Percentiles rank a stretch among this genome's conserved stretches.
Evolutionary conservation across 2,113 vertebrate genomes (phyloP).

Genomic region (Chloroceryle aenea): DNA sequence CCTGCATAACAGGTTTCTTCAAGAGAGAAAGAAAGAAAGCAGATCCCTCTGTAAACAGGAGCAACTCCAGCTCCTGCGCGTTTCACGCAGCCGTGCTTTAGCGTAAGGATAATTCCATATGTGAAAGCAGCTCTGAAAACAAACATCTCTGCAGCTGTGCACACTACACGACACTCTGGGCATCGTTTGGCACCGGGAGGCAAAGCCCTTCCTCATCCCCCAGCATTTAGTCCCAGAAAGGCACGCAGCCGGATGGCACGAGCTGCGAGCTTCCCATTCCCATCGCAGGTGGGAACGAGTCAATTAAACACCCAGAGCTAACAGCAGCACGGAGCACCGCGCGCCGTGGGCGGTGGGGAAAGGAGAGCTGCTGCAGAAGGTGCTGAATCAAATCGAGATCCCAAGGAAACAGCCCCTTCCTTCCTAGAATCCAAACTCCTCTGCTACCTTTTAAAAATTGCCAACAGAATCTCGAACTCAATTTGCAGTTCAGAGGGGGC

Average conservation of each 20-base stretch:
- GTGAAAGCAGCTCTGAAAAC: background rate
- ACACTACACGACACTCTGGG: background rate
- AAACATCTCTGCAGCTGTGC: background rate
- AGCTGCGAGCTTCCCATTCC: conserved; percentile 12
- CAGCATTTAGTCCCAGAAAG: background rate
- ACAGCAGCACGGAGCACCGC: rapidly evolving
- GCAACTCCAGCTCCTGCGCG: conserved; percentile 52
- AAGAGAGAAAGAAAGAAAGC: conserved; percentile 77
- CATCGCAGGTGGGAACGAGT: conserved; percentile 38
- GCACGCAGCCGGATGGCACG: background rate
- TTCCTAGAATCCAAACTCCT: background rate
- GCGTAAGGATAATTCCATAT: conserved; percentile 19
- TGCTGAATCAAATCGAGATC: background rate
- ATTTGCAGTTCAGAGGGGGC: conserved; percentile 15
- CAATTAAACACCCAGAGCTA: background rate
- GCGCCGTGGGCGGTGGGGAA: background rate
- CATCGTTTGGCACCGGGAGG: background rate
- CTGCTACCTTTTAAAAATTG: background rate
- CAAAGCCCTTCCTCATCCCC: background rate
- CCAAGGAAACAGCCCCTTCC: background rate
- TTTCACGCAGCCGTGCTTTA: background rate
- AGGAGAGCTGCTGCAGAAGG: background rate
- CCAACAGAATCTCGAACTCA: conserved; percentile 26
- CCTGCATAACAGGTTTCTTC: conserved; percentile 71
- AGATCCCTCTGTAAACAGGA: conserved; percentile 75